Base-by-base conservation (phyloP, 2,113 vertebrate species). In the Hiodon tergisus region DNA sequence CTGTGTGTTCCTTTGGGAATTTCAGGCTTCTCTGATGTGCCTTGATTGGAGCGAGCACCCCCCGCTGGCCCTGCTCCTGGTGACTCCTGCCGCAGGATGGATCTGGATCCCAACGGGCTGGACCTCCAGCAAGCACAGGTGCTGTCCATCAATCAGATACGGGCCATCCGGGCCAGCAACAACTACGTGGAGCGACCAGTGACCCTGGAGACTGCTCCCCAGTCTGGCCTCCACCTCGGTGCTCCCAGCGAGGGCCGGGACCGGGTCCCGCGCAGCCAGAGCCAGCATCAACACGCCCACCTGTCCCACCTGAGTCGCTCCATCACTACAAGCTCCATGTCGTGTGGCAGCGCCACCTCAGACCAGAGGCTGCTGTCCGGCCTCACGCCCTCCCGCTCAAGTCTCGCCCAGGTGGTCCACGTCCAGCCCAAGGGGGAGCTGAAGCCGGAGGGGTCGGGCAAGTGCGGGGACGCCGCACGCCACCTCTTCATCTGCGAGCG, bases 141-240 rank as follows among this genome's bases (percentile, higher is more conserved):
- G 71, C 92, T 98, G 79, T 98, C 97, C 73, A 94, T 99, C 3
- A 93, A 97, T 78, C 95, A 98, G 86, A 98, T 98, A 86, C 92
- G 92, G 62, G 89, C 94, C 84, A 95, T 96, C 87, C 91, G 94
- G 8, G 94, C 94, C 87, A 95, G 86, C 90, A 99, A 99, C 82
- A 95, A 99, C 91, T 99, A 99, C 66, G 95, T 98, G 93, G 97
- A 99, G 5, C 86, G 93, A 17, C 97, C 97, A 0, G 87, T 93
- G 31, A 78, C 85, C 0, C 88, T 93, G 11, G 87, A 91, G 70
- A 91, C 88, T 60, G 76, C 79, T 0, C 73, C 89, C 8, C 89
- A 90, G 83, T 92, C 94, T 10, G 91, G 91, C 80, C 91, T 94
- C 3, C 89, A 94, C 67, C 89, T 88, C 1, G 92, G 92, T 6